Conservation (phyloP, 2,888 invertebrate species). For the Sacculina carcini region DNA sequence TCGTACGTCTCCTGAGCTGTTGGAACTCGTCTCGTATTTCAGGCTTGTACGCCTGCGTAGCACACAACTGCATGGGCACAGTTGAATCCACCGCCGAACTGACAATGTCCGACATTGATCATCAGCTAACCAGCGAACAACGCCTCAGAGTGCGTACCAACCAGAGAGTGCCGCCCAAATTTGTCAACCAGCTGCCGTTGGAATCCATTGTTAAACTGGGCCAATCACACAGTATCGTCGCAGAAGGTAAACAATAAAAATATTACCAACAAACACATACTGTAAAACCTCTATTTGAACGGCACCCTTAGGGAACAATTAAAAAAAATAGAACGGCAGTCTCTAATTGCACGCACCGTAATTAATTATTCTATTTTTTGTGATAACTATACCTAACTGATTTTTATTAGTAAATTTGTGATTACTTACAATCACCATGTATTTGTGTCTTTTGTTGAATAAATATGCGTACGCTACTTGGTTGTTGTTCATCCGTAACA, state of each 20-base stretch:
- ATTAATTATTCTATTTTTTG: too few species aligned
- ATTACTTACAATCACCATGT: too few species aligned
- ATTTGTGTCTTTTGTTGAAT: too few species aligned
- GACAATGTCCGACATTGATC: conserved; percentile 69
- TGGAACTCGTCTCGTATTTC: conserved; percentile 6
- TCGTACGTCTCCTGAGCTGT: neutral
- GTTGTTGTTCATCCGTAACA: too few species aligned
- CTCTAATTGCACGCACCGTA: too few species aligned
- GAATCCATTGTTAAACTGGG: conserved; percentile 35
- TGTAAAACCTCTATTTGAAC: too few species aligned
- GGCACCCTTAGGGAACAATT: too few species aligned
- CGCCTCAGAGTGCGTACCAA: conserved; percentile 23
- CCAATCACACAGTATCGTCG: conserved; percentile 48
- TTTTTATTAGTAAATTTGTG: too few species aligned
- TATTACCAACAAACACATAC: too few species aligned
- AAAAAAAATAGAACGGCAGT: too few species aligned
- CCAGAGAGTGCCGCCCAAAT: neutral
- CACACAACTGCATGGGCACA: conserved; percentile 71
- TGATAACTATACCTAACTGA: too few species aligned
- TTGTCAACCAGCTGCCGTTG: neutral
- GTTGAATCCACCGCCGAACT: conserved; percentile 59
- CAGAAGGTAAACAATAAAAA: conserved; percentile 51
- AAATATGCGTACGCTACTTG: too few species aligned
- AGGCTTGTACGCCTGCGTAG: conserved; percentile 65
- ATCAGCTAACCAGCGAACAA: conserved; percentile 64